Evolutionary conservation across 23 tunicate genomes (phyloP), one percentile per base, ranked within the genome.

Genomic region (Halocynthia roretzi): DNA sequence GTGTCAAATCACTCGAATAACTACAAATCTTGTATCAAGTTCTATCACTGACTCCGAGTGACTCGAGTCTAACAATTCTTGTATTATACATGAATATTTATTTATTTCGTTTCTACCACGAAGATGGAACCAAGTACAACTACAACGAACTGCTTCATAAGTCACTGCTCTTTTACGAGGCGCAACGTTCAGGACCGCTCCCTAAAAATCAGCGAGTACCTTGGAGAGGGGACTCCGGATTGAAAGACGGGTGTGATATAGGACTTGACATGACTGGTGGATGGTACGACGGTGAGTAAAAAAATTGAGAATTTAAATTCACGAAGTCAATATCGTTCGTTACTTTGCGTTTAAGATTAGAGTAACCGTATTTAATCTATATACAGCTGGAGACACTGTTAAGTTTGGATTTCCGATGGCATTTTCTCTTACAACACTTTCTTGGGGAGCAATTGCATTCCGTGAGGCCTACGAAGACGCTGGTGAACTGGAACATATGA

Each of bases 401-500:
- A 93, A 93, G 53, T 93, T 93, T 73, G 93, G 93, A 9, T 93
- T 93, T 57, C 98, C 98, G 15, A 87, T 93, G 98, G 98, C 98
- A 11, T 93, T 77, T 78, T 71, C 98, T 0, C 82, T 86, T 31
- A 93, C 98, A 0, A 83, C 83, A 6, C 81, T 93, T 10, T 89
- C 98, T 68, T 93, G 98, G 98, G 92, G 98, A 8, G 61, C 84
- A 78, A 76, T 87, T 48, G 80, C 68, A 49, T 93, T 93, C 53
- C 54, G 64, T 64, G 84, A 83, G 53, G 94, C 89, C n/a, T 93
- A 93, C 75, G 56, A 53, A 40, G 83, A 65, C 22, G 76, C 94
- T 10, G 83, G 86, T 22, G 98, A 93, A 56, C 80, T 69, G 68
- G 71, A 87, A 12, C 72, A 61, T 8, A 86, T 84, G 5, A 55